Conservation (phyloP, 2,113 vertebrate genomes). For the Drymodes brunneopygia region DNA sequence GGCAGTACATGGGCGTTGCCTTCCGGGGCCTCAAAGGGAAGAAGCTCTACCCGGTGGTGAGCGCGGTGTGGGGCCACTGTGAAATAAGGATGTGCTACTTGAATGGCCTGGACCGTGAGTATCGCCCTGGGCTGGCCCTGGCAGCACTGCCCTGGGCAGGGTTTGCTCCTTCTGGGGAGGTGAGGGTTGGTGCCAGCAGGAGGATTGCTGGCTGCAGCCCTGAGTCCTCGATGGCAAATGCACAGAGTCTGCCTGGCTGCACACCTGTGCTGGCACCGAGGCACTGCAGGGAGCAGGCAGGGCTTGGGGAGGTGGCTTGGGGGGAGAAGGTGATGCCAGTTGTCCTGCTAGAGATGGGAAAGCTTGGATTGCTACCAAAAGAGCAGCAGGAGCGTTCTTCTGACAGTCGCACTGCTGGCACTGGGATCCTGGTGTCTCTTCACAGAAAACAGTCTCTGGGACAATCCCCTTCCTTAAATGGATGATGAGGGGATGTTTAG, state of each 20-base stretch:
- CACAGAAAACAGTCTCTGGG: not conserved
- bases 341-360: not conserved
- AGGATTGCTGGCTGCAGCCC: not conserved
- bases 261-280: fast-evolving
- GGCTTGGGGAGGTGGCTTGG: not conserved
- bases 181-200: not conserved
- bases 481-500: not conserved
- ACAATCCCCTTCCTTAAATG: not conserved
- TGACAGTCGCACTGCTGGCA: not conserved
- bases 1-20: slow-evolving; percentile 96
- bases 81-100: slow-evolving; percentile 98
- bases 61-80: slow-evolving; percentile 99
- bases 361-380: fast-evolving
- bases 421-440: not conserved
- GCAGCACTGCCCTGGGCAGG: not conserved
- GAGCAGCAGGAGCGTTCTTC: not conserved
- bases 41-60: slow-evolving; percentile 95
- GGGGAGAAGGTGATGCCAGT: not conserved
- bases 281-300: not conserved
- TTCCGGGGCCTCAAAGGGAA: slow-evolving; percentile 96
- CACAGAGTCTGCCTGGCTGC: fast-evolving
- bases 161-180: fast-evolving
- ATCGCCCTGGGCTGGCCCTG: not conserved
- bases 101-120: slow-evolving; percentile 99
- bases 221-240: fast-evolving